These are phyloP conservation scores for Latrodectus geometricus DNA, from an alignment of 1,140 invertebrate genomes.

Conservation along the genomic window DNA sequence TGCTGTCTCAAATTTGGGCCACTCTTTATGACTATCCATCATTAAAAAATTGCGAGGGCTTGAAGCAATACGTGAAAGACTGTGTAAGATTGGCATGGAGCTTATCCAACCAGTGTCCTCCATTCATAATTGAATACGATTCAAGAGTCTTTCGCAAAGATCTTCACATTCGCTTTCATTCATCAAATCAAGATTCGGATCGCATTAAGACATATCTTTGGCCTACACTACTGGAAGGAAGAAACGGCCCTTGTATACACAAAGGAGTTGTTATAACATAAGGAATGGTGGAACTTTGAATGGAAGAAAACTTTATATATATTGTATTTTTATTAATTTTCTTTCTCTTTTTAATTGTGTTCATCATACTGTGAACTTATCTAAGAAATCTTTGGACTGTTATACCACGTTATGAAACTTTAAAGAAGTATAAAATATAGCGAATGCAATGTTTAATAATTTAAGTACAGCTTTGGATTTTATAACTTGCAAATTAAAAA, in stretches of 20 bases:
- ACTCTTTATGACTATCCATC: conserved; percentile 82
- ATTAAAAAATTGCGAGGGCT: conserved; percentile 75
- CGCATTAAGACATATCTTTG: conserved; percentile 78
- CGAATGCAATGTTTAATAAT: no score
- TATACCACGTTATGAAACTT: not conserved
- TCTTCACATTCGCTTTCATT: conserved; percentile 76
- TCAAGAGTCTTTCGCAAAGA: conserved; percentile 73
- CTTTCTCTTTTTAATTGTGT: not conserved
- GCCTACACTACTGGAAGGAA: conserved; percentile 78
- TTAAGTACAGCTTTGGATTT: no score
- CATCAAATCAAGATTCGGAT: conserved; percentile 73
- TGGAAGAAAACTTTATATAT: not conserved
- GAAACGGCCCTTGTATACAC: conserved; percentile 75
- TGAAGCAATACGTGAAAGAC: conserved; percentile 76
- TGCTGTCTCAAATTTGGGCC: conserved; percentile 75
- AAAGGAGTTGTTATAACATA: conserved; percentile 78
- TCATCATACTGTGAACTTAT: not conserved
- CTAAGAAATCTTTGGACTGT: not conserved
- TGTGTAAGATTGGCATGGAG: conserved; percentile 78
- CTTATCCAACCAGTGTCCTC: conserved; percentile 70
- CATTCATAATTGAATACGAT: conserved; percentile 72
- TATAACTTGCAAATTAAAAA: no score
- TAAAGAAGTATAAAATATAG: no score
- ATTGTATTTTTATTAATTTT: not conserved
- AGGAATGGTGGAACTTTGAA: not conserved